These are phyloP conservation scores for Urocynchramus pylzowi DNA, from an alignment of 2,113 vertebrate species.

Conservation along the genomic window DNA sequence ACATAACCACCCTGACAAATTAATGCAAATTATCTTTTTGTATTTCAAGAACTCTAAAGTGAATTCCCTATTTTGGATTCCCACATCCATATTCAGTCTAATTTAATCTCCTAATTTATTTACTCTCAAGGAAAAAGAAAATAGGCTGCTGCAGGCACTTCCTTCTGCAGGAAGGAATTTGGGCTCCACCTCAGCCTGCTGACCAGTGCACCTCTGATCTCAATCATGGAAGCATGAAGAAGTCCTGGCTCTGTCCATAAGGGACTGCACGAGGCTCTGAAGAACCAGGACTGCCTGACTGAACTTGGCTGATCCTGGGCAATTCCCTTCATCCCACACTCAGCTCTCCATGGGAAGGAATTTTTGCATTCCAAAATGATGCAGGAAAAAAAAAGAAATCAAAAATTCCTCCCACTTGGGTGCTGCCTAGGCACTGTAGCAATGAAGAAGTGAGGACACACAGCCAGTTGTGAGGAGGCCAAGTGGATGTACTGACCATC, in stretches of 20 bases:
- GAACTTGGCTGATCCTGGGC: background rate
- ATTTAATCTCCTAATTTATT: background rate
- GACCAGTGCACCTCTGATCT: background rate
- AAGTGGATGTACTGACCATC: background rate
- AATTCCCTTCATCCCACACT: background rate
- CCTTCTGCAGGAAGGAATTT: background rate
- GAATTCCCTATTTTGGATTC: background rate
- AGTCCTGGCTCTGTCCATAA: background rate
- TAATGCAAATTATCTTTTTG: background rate
- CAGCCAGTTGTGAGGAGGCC: background rate
- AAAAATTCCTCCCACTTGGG: background rate
- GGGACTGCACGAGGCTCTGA: background rate
- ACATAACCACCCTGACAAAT: background rate
- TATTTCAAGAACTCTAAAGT: background rate
- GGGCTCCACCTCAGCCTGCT: background rate
- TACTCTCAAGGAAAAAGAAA: background rate
- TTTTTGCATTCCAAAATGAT: background rate
- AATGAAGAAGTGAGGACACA: background rate
- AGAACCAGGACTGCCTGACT: background rate
- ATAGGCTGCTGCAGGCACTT: background rate
- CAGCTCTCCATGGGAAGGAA: background rate
- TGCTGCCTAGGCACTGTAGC: background rate
- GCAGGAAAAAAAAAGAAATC: no score
- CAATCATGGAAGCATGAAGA: rapidly evolving
- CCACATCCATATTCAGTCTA: background rate